Base-by-base conservation (phyloP, 2,888 invertebrate genomes). In the Volucella inflata region DNA sequence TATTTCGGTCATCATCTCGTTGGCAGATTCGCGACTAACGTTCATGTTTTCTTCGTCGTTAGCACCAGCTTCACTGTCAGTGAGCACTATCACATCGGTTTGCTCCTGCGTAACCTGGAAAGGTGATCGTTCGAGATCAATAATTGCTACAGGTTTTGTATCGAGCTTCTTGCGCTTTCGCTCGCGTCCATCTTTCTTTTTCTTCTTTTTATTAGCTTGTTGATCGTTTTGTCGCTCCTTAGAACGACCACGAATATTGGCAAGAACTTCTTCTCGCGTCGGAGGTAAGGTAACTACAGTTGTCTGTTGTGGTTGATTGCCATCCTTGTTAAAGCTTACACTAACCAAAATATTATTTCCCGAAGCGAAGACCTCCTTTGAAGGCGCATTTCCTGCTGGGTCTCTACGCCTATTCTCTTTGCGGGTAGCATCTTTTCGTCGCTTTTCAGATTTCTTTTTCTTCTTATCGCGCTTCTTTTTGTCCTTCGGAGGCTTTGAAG, bases 311-410 rank as follows among this genome's bases (percentile, higher is more conserved):
- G 82, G 90, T 88, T 50, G 92, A 16, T 81, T 88, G 3, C 88
- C 74, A 87, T 94, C 94, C 88, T 96, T 96, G 90, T 96, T 96
- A 92, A 98, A 98, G 91, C 97, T 97, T 16, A 98, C 97, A 92
- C 97, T 97, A 11, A 98, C 97, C 87, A 98, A 94, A 89, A 98
- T 98, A 91, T 97, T 98, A 92, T 98, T 97, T 2, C 98, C 98
- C 11, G 97, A 97, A 0, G 98, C 97, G 91, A 97, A 98, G 2
- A 98, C 97, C 92, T 97, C 97, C 91, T 98, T 98, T 2, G 96
- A 96, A 0, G 96, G 96, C 67, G 93, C 94, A 55, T 92, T 89
- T 88, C 89, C 90, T 91, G 94, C 90, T 71, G 90, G 90, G 87
- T 90, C 90, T 11, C 91, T 91, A 30, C 90, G 92, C 8, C 91